Conservation (phyloP, 2,888 invertebrate species). For the Noctua pronuba region DNA sequence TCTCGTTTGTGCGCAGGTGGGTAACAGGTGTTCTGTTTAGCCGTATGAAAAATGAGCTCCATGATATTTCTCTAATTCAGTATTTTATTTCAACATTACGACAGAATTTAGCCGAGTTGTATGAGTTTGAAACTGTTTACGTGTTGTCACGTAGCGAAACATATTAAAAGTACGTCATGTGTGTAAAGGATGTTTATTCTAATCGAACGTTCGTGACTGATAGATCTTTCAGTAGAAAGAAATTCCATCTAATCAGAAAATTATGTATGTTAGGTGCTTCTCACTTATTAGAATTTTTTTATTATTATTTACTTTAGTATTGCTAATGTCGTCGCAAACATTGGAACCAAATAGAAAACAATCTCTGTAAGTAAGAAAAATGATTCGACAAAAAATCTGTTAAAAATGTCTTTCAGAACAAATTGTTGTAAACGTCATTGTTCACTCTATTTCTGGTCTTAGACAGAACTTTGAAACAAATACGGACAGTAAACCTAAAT, state of each 20-base stretch:
- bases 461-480: conserved; percentile 15
- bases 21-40: conserved; percentile 79
- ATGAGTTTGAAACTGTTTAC: conserved; percentile 35
- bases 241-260: neutral
- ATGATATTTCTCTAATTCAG: conserved; percentile 69
- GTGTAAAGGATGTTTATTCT: conserved; percentile 11
- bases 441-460: neutral
- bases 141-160: conserved; percentile 9
- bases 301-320: neutral
- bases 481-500: conserved; percentile 6
- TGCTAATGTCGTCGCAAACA: neutral
- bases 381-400: neutral
- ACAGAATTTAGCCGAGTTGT: conserved; percentile 29
- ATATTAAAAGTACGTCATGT: conserved; percentile 17
- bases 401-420: conserved; percentile 5
- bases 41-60: conserved; percentile 73
- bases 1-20: conserved; percentile 70
- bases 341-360: neutral
- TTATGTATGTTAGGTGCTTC: neutral
- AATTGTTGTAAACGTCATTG: neutral
- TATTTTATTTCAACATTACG: conserved; percentile 65
- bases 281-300: neutral
- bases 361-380: neutral
- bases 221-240: neutral
- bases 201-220: conserved; percentile 7